phyloP scores from a whole-genome alignment of 2,888 invertebrate species.

The Apodemia duryi region DNA sequence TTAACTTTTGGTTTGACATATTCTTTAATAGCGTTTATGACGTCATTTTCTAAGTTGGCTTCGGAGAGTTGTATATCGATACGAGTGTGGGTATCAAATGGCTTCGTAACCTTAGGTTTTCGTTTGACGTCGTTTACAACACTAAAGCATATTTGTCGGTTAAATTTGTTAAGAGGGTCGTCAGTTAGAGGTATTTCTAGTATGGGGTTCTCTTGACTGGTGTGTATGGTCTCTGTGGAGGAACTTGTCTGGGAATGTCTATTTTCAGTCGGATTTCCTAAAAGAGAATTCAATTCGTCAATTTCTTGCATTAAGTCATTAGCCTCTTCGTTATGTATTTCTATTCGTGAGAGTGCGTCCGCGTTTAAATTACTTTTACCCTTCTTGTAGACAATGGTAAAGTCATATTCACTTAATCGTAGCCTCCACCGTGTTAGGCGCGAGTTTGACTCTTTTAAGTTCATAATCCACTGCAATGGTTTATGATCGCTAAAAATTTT shows the following conservation, averaged over 20 bases:
- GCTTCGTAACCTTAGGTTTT: background rate
- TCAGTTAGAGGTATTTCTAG: constrained; percentile 15
- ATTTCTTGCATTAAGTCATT: too few species aligned
- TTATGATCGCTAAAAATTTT: too few species aligned
- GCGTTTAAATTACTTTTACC: constrained; percentile 16
- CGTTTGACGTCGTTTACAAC: background rate
- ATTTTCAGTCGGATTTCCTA: too few species aligned
- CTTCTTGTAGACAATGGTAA: constrained; percentile 17
- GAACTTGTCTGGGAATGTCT: constrained; percentile 9
- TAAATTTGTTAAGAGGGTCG: background rate
- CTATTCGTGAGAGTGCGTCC: too few species aligned
- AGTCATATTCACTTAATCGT: constrained; percentile 1
- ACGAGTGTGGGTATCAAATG: too few species aligned
- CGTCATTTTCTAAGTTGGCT: too few species aligned
- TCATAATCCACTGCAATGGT: too few species aligned
- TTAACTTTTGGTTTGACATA: constrained; percentile 8
- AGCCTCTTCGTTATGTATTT: too few species aligned
- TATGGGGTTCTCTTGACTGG: constrained; percentile 21
- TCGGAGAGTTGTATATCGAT: too few species aligned
- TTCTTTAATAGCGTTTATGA: constrained; percentile 4
- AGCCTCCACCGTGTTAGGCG: too few species aligned
- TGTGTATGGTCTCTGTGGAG: constrained; percentile 18
- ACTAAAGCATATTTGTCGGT: background rate
- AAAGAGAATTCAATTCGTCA: too few species aligned
- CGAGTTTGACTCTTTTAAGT: too few species aligned